A percentile compares a stretch with the other conserved stretches of the same genome.
Conservation (phyloP, 2,113 vertebrate genomes). For the Calidris pygmaea region DNA sequence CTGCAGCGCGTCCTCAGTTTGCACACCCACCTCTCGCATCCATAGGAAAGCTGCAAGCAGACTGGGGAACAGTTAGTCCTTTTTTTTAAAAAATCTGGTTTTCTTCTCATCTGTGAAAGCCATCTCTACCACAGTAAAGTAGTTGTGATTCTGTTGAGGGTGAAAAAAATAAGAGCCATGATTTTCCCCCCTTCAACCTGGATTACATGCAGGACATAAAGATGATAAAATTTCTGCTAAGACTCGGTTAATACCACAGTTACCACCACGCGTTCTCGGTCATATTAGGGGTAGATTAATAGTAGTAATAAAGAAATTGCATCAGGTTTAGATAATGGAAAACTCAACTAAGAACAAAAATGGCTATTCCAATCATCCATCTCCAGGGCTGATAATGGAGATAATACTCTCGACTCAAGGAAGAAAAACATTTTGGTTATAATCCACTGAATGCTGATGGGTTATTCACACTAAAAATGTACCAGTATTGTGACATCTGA, state of each 20-base stretch:
- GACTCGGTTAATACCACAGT: not conserved
- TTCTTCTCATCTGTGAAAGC: not conserved
- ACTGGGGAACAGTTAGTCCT: not conserved
- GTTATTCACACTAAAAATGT: not conserved
- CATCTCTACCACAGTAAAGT: not conserved
- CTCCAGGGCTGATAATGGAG: not conserved
- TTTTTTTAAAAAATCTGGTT: not conserved
- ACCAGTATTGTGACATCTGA: not conserved
- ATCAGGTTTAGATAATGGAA: not conserved
- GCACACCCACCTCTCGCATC: not conserved
- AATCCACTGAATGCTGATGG: not conserved
- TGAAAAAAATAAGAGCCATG: not conserved
- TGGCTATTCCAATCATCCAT: not conserved
- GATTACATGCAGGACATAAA: not conserved
- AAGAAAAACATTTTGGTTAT: not conserved
- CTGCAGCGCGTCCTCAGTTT: accelerated
- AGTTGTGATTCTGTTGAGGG: not conserved
- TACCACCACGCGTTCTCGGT: not conserved
- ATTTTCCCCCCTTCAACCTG: not conserved
- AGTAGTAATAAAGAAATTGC: not conserved
- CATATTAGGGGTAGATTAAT: not conserved
- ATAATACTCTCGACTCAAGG: not conserved
- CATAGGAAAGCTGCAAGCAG: not conserved
- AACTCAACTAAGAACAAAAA: not conserved
- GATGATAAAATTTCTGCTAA: not conserved